Evolutionary conservation across 2,113 vertebrate genomes (phyloP).

Genomic region (Nothocercus nigrocapillus): DNA sequence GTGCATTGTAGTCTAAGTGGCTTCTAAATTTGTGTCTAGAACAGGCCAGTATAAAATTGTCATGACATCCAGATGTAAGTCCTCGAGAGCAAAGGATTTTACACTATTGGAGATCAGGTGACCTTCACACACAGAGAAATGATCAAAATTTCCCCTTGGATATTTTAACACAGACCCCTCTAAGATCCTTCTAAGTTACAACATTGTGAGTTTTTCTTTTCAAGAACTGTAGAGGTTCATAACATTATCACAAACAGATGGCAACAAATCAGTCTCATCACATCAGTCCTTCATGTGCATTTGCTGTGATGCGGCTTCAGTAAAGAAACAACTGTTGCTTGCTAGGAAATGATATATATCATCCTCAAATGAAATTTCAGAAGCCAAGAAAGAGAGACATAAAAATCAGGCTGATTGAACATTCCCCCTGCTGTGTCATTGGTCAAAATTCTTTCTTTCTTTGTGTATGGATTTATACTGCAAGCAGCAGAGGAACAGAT

Average conservation of each 20-base stretch:
- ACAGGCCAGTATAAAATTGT: not conserved
- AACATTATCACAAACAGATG: conserved; percentile 38
- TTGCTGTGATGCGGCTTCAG: not conserved
- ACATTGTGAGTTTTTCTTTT: not conserved
- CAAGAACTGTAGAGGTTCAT: not conserved
- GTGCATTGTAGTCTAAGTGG: not conserved
- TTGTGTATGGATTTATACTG: not conserved
- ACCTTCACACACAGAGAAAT: not conserved
- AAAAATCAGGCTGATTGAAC: not conserved
- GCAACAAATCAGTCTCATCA: not conserved
- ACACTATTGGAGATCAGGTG: not conserved
- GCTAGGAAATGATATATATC: not conserved
- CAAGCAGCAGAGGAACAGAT: conserved; percentile 37
- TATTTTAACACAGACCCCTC: not conserved
- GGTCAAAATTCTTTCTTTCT: not conserved
- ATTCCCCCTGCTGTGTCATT: not conserved
- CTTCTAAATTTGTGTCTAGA: not conserved
- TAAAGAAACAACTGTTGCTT: conserved; percentile 16
- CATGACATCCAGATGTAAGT: not conserved
- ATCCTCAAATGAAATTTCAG: conserved; percentile 27
- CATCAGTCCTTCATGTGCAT: not conserved
- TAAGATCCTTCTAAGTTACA: not conserved
- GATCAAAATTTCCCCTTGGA: not conserved
- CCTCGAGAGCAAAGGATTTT: not conserved
- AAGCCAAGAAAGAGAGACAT: not conserved